phyloP scores from a whole-genome alignment of 1,140 invertebrate genomes.

The Diprion similis region DNA sequence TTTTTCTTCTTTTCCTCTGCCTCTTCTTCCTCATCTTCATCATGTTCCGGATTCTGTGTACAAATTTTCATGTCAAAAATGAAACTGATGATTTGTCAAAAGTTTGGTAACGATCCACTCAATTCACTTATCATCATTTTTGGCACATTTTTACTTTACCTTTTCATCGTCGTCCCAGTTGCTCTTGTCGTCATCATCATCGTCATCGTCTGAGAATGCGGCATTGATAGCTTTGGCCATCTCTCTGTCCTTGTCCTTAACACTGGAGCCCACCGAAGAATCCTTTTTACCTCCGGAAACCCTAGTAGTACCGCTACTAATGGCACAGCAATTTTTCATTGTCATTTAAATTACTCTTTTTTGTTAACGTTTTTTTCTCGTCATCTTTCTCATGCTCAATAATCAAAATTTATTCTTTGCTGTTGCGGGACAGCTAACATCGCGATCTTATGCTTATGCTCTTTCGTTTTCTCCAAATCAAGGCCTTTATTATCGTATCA shows the following conservation, averaged over 20 bases:
- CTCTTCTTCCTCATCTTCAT: constrained; percentile 47
- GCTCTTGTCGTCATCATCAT: constrained; percentile 54
- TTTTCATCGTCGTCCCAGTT: constrained; percentile 58
- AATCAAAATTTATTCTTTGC: constrained; percentile 45
- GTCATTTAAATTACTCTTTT: constrained; percentile 51
- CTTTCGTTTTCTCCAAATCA: constrained; percentile 26
- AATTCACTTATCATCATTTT: neutral
- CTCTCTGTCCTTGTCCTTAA: constrained; percentile 60
- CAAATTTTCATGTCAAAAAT: constrained; percentile 11
- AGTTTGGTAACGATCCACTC: constrained; percentile 9
- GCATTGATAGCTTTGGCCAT: constrained; percentile 60
- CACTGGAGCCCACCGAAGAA: constrained; percentile 50
- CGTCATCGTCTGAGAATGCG: constrained; percentile 58
- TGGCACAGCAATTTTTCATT: constrained; percentile 57
- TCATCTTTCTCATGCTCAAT: constrained; percentile 30
- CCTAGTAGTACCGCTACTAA: constrained; percentile 59
- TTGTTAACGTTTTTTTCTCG: constrained; percentile 30
- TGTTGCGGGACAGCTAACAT: constrained; percentile 44
- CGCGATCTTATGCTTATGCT: constrained; percentile 41
- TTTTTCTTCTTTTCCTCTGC: constrained; percentile 47
- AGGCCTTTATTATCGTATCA: constrained; percentile 30
- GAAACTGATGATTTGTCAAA: constrained; percentile 1
- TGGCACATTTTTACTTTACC: constrained; percentile 34
- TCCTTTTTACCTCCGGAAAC: constrained; percentile 62
- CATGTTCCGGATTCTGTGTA: constrained; percentile 33